phyloP scores from a whole-genome alignment of 2,797 vertebrate species.

The Sarcophilus harrisii region DNA sequence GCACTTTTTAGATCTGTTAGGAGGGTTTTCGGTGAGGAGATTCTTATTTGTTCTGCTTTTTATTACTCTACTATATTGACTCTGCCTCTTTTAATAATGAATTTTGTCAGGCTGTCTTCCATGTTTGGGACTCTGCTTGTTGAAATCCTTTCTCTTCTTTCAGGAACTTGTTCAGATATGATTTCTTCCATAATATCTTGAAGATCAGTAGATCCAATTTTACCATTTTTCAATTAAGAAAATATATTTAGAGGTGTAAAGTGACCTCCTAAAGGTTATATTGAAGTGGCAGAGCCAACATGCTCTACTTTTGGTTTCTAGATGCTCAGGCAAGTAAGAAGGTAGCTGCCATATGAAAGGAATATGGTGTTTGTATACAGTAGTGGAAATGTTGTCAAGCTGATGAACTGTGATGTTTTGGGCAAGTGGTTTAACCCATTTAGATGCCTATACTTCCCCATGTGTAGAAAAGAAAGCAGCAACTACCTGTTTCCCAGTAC shows the following conservation, averaged over 20 bases:
- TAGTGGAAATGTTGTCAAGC: background rate
- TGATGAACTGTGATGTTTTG: background rate
- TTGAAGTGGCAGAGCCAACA: background rate
- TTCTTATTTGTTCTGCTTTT: background rate
- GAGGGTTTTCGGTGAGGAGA: background rate
- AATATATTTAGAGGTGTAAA: background rate
- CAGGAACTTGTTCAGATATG: background rate
- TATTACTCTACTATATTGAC: background rate
- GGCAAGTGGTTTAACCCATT: background rate
- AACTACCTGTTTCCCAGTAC: constrained; percentile 5
- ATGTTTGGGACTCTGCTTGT: background rate
- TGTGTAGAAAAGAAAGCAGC: background rate
- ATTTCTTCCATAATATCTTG: background rate
- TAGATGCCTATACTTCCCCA: background rate
- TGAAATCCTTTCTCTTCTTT: background rate
- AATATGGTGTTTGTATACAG: background rate
- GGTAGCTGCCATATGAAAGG: background rate
- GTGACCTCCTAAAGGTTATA: background rate
- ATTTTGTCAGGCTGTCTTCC: background rate
- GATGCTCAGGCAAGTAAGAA: background rate
- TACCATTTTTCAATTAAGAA: background rate
- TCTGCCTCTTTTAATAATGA: background rate
- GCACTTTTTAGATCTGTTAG: background rate
- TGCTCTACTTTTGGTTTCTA: background rate
- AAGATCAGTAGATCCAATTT: background rate